These are phyloP conservation scores for Chrysogorgia sp. DNA, from an alignment of 92 coral and sea anemone species.

Conservation along the genomic window DNA sequence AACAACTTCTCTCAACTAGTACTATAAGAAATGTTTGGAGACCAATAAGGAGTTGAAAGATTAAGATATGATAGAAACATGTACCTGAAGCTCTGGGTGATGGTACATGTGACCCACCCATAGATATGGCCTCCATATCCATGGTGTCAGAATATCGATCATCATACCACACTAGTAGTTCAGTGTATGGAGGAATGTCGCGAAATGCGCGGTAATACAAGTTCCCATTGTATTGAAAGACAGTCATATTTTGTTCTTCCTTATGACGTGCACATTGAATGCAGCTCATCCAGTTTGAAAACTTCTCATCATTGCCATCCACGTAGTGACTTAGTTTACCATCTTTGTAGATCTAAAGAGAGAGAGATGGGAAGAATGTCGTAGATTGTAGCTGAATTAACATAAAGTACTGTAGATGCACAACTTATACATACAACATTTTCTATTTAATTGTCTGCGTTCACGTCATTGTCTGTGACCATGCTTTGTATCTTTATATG, in stretches of 20 bases:
- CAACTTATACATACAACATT: too few species aligned
- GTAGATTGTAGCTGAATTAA: background rate
- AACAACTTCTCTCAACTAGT: too few species aligned
- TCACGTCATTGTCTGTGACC: too few species aligned
- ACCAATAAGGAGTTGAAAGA: too few species aligned
- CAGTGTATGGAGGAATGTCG: constrained; percentile 75
- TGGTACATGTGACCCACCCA: constrained; percentile 34
- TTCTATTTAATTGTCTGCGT: too few species aligned
- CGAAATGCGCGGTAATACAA: constrained; percentile 88
- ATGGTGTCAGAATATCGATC: constrained; percentile 91
- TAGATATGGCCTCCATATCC: constrained; percentile 80
- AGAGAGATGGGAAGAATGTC: background rate
- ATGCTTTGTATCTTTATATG: too few species aligned
- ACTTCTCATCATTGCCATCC: constrained; percentile 75
- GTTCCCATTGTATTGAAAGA: constrained; percentile 91
- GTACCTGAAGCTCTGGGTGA: constrained; percentile 12
- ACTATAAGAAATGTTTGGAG: too few species aligned
- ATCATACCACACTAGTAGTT: constrained; percentile 92
- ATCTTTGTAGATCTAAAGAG: constrained; percentile 79
- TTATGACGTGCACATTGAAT: constrained; percentile 91
- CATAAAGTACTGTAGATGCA: background rate
- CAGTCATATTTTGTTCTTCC: constrained; percentile 97
- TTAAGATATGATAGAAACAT: too few species aligned
- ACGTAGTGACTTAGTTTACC: constrained; percentile 90
- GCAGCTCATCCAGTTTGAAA: constrained; percentile 95